Conservation (phyloP, 2,888 invertebrate genomes). For the Perizoma affinitatum region DNA sequence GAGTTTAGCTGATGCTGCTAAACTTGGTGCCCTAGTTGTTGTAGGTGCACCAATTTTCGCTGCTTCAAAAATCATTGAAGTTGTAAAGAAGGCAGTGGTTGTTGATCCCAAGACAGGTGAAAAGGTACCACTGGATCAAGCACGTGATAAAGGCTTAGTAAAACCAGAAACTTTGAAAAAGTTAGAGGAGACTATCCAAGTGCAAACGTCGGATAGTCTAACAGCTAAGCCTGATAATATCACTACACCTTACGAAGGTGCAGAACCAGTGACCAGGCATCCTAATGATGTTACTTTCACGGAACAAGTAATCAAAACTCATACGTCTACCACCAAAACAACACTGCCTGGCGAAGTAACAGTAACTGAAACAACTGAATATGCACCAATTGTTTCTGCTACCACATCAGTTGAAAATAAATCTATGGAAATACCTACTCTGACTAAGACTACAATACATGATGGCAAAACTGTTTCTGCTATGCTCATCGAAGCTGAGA, state of each 20-base stretch:
- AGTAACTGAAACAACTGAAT: slow-evolving; percentile 45
- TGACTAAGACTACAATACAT: slow-evolving; percentile 36
- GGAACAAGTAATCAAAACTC: slow-evolving; percentile 24
- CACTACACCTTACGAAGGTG: slow-evolving; percentile 22
- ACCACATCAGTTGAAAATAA: slow-evolving; percentile 47
- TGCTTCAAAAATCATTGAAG: slow-evolving; percentile 86
- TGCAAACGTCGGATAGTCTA: slow-evolving; percentile 34
- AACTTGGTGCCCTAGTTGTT: slow-evolving; percentile 89
- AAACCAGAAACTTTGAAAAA: slow-evolving; percentile 68
- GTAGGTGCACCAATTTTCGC: slow-evolving; percentile 90
- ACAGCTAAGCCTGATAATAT: slow-evolving; percentile 26
- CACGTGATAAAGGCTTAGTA: slow-evolving; percentile 87
- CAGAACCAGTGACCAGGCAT: slow-evolving; percentile 18
- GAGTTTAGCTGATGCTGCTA: slow-evolving; percentile 89
- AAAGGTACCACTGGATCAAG: slow-evolving; percentile 88
- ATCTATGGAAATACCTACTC: slow-evolving; percentile 41
- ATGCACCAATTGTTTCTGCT: slow-evolving; percentile 49
- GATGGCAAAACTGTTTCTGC: slow-evolving; percentile 69
- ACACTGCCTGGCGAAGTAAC: slow-evolving; percentile 25
- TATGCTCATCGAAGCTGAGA: slow-evolving; percentile 74
- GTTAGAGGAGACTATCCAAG: slow-evolving; percentile 44
- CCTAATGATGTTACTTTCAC: slow-evolving; percentile 47
- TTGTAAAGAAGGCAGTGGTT: slow-evolving; percentile 83
- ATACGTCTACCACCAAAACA: slow-evolving; percentile 17
- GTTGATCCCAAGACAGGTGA: slow-evolving; percentile 91